phyloP scores from a whole-genome alignment of 2,113 vertebrate species.

The Stictonetta naevosa region DNA sequence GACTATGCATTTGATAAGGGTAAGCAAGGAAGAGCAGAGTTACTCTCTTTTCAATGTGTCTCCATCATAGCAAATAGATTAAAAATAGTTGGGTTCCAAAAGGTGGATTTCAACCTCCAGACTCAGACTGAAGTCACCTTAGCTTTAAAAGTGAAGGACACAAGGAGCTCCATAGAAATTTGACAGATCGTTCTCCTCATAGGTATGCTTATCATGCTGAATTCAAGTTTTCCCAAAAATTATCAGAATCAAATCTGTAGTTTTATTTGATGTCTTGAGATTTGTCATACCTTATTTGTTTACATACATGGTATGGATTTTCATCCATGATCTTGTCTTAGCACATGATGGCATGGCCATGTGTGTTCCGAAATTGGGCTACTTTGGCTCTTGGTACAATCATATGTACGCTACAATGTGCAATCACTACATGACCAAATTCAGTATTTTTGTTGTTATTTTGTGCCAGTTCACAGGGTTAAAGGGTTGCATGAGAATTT shows the following conservation, averaged over 20 bases:
- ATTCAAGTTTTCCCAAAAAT: not conserved
- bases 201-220: not conserved
- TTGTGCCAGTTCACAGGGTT: rapidly evolving
- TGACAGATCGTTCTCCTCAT: rapidly evolving
- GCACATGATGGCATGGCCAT: not conserved
- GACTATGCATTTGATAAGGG: not conserved
- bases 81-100: not conserved
- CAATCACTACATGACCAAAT: not conserved
- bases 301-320: not conserved
- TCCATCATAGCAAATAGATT: not conserved
- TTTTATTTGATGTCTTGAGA: not conserved
- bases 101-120: not conserved
- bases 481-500: constrained; percentile 8
- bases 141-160: not conserved
- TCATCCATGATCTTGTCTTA: not conserved
- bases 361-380: not conserved
- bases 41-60: not conserved
- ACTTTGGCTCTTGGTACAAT: not conserved
- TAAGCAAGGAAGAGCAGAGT: not conserved
- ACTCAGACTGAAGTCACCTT: not conserved
- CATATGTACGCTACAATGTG: not conserved
- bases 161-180: rapidly evolving
- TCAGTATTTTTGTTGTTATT: not conserved
- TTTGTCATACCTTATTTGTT: not conserved
- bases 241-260: not conserved